Conservation (phyloP, 2,888 invertebrate species). For the Phymatocera aterrima region DNA sequence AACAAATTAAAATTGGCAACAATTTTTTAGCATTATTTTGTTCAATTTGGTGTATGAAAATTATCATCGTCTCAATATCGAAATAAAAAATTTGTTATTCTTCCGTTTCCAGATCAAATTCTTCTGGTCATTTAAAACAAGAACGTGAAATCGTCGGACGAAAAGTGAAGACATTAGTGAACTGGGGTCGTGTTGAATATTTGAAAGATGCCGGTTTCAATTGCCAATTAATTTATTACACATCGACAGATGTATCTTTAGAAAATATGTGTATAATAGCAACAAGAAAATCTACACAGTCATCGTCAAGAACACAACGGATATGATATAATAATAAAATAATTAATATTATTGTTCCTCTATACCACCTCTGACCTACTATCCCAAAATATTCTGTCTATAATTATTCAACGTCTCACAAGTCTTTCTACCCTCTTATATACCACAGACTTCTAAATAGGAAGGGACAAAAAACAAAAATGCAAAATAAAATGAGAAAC, state of each 20-base stretch:
- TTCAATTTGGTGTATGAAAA: neutral
- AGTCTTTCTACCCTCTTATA: too few relatives aligned
- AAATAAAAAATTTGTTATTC: neutral
- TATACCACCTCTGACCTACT: neutral
- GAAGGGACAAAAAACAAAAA: too few relatives aligned
- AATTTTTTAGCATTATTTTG: too few relatives aligned
- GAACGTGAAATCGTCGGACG: conserved; percentile 82
- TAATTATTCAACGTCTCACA: too few relatives aligned
- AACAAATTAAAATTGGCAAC: too few relatives aligned
- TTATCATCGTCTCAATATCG: neutral
- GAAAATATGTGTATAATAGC: conserved; percentile 90
- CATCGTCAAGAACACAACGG: too few relatives aligned
- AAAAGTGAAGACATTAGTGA: conserved; percentile 86
- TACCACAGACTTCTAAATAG: too few relatives aligned
- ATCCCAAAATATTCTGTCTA: neutral
- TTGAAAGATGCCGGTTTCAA: conserved; percentile 79
- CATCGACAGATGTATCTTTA: conserved; percentile 80
- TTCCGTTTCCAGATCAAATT: conserved; percentile 29
- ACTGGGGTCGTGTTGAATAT: conserved; percentile 84
- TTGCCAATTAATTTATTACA: conserved; percentile 82
- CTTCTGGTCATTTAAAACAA: conserved; percentile 53
- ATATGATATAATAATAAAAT: conserved; percentile 1
- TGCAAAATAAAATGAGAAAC: too few relatives aligned
- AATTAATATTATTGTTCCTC: neutral
- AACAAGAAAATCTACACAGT: conserved; percentile 46